phyloP scores from a whole-genome alignment of 1,140 invertebrate genomes.

The Ephestia elutella region DNA sequence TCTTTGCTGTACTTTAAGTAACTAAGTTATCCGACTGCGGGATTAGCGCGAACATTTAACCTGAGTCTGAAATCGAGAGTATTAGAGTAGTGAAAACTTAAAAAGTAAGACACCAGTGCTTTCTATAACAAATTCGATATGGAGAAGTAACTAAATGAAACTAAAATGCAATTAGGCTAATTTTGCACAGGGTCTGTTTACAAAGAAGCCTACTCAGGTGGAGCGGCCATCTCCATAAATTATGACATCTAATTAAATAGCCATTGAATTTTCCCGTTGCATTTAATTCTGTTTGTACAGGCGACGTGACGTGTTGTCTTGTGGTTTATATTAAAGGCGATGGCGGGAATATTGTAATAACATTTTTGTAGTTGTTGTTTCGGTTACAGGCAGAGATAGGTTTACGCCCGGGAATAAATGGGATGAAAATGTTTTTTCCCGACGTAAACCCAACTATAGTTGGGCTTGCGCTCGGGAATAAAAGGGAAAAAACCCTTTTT shows the following conservation, averaged over 20 bases:
- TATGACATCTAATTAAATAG: conserved; percentile 60
- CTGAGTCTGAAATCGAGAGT: neutral
- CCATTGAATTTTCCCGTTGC: conserved; percentile 54
- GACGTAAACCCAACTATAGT: too few species aligned
- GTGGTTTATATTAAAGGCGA: neutral
- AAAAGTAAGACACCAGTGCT: too few species aligned
- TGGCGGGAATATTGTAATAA: too few species aligned
- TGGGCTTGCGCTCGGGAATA: too few species aligned
- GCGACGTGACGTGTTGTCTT: conserved; percentile 15
- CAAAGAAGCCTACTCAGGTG: neutral
- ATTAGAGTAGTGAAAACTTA: too few species aligned
- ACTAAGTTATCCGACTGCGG: neutral
- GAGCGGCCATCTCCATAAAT: conserved; percentile 26
- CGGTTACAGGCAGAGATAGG: too few species aligned
- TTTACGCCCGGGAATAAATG: too few species aligned
- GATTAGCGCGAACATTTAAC: neutral
- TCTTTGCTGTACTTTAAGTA: neutral
- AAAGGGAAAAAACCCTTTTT: too few species aligned
- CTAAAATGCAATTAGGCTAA: neutral
- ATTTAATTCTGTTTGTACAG: conserved; percentile 62
- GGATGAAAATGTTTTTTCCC: too few species aligned
- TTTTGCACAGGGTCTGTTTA: neutral
- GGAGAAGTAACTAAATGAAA: too few species aligned
- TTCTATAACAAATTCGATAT: too few species aligned
- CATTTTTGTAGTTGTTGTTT: too few species aligned